Conservation (phyloP, 2,888 invertebrate genomes). For the Drosophila quinaria region DNA sequence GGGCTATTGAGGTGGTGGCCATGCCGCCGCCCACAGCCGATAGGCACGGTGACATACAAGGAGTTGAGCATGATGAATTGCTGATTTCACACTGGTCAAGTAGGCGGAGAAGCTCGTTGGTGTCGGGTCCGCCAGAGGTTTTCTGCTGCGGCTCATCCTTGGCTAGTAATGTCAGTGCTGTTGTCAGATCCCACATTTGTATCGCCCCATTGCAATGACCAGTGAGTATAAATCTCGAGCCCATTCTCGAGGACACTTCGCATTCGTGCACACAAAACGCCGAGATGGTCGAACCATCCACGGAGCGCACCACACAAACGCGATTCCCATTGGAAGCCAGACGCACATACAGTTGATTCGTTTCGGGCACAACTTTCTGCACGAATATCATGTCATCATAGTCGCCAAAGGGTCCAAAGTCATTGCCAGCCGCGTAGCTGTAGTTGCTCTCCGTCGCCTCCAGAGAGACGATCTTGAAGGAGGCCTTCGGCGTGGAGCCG, state of each 20-base stretch:
- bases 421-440: slow-evolving; percentile 89
- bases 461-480: slow-evolving; percentile 91
- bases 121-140: slow-evolving; percentile 93
- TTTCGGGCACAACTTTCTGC: slow-evolving; percentile 98
- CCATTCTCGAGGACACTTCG: slow-evolving; percentile 97
- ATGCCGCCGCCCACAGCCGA: slow-evolving; percentile 85
- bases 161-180: slow-evolving; percentile 92
- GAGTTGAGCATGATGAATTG: slow-evolving; percentile 91
- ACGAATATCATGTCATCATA: slow-evolving; percentile 98
- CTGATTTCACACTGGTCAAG: slow-evolving; percentile 97
- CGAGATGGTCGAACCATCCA: slow-evolving; percentile 96
- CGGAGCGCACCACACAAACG: slow-evolving; percentile 97
- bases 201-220: slow-evolving; percentile 97
- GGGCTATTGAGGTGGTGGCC: slow-evolving; percentile 86
- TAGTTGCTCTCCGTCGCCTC: slow-evolving; percentile 89
- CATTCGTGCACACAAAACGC: slow-evolving; percentile 99
- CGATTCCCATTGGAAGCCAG: slow-evolving; percentile 98
- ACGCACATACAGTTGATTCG: slow-evolving; percentile 97
- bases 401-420: slow-evolving; percentile 97
- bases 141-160: slow-evolving; percentile 92
- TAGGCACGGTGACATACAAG: slow-evolving; percentile 90
- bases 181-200: slow-evolving; percentile 99
- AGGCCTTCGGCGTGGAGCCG: slow-evolving; percentile 98
- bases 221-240: slow-evolving; percentile 95
- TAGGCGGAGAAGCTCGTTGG: slow-evolving; percentile 95